Evolutionary conservation across 2,797 vertebrate species (phyloP).

Genomic region (Microctenopoma steveboyesi): DNA sequence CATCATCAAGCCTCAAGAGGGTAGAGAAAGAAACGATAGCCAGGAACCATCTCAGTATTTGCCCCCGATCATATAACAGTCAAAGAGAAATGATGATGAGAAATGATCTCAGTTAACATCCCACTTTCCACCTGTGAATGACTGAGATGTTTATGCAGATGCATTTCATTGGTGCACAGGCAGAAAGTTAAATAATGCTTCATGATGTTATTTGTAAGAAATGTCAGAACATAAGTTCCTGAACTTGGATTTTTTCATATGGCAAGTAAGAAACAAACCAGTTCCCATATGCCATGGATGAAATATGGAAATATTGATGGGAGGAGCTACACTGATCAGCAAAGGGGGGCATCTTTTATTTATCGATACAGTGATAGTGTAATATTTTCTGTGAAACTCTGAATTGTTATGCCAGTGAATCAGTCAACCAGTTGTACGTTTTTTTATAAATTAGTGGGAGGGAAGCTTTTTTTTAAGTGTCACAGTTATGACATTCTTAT

Average conservation of each 20-base stretch:
- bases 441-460: slow-evolving; percentile 17
- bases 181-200: not conserved
- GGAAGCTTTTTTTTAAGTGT: slow-evolving; percentile 13
- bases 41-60: slow-evolving; percentile 65
- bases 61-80: slow-evolving; percentile 71
- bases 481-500: not conserved
- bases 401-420: slow-evolving; percentile 24
- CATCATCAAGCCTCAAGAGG: slow-evolving; percentile 78
- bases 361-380: slow-evolving; percentile 30
- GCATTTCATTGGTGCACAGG: not conserved
- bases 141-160: not conserved
- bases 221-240: not conserved
- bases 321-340: slow-evolving; percentile 5
- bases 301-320: slow-evolving; percentile 1
- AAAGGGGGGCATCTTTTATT: slow-evolving; percentile 16
- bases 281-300: slow-evolving; percentile 24
- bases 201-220: not conserved
- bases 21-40: slow-evolving; percentile 62
- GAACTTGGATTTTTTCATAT: not conserved
- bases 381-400: slow-evolving; percentile 24
- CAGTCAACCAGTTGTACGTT: slow-evolving; percentile 10
- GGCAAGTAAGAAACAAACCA: not conserved
- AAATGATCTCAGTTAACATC: slow-evolving; percentile 10
- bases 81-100: slow-evolving; percentile 17
- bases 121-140: not conserved